These are phyloP conservation scores for Eupithecia insigniata DNA, from an alignment of 2,888 invertebrate species.

Conservation along the genomic window DNA sequence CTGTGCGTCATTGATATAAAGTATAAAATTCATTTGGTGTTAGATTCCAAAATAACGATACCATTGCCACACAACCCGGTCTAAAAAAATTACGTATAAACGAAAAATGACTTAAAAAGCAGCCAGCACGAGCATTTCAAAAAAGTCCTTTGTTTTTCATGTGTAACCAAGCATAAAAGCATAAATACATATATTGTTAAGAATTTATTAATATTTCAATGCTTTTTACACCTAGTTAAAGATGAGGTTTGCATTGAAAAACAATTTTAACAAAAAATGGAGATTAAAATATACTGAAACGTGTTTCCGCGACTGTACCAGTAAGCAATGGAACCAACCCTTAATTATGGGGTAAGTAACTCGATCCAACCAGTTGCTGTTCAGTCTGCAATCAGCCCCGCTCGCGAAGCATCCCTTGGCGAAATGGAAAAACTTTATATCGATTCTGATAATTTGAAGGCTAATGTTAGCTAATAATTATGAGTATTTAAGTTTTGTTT, in stretches of 20 bases:
- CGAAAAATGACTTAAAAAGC: neutral
- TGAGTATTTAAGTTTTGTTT: neutral
- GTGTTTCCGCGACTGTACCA: slow-evolving; percentile 8
- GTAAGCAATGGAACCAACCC: slow-evolving; percentile 53
- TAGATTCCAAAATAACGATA: neutral
- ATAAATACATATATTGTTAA: too few species aligned
- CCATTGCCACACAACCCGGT: neutral
- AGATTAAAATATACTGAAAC: neutral
- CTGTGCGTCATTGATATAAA: too few species aligned
- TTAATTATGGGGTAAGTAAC: slow-evolving; percentile 60
- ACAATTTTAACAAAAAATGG: neutral
- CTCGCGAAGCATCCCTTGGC: slow-evolving; percentile 44
- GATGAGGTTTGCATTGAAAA: neutral
- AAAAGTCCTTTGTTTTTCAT: neutral
- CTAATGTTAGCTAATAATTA: neutral
- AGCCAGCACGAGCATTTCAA: neutral
- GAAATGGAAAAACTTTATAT: slow-evolving; percentile 27
- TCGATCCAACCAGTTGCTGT: slow-evolving; percentile 67
- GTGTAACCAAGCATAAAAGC: neutral
- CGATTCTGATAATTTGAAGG: slow-evolving; percentile 18
- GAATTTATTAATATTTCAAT: neutral
- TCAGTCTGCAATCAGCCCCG: slow-evolving; percentile 60
- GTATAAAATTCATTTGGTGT: neutral
- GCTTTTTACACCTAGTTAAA: neutral
- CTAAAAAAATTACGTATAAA: neutral